Evolutionary conservation across 2,888 invertebrate genomes (phyloP), one percentile per base, ranked within the genome.

Genomic region (Syrista parreyssii): DNA sequence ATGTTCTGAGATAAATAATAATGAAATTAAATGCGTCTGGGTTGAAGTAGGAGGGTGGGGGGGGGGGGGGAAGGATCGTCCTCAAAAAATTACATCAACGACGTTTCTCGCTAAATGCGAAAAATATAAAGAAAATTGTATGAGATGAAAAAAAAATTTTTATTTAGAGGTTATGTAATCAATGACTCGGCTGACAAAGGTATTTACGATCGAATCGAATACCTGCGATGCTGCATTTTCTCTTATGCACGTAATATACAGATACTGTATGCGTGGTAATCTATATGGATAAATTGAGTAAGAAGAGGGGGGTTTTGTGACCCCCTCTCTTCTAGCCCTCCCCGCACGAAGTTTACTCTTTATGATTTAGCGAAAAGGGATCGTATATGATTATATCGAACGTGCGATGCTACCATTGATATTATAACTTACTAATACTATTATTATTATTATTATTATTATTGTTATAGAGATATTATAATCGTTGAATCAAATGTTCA

Each of bases 181-280:
- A 40, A 9, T 1, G 6, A 40, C 6, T 40, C 4, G 15, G 15
- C 15, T 6, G 40, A 15, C 40, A 4, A 40, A 40, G 15, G 15
- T 40, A 40, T 23, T 40, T 2, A 15, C 15, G 40, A 40, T 40
- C 15, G 15, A 40, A 40, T 40, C 0, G 23, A 84, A 85, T 84
- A 79, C 79, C 82, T 81, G 81, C 80, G 83, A 84, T 82, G 83
- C 84, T 84, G 82, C 23, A 55, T 55, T 55, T 55, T 23, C 2
- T 55, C 23, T 23, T 12, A 12, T 15, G 40, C 40, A 40, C 40
- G 40, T 35, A 74, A 79, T 77, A 79, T 76, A 23, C 68, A 74
- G 31, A 36, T 33, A 76, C 40, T 40, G 40, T 23, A 23, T 2
- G 23, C 55, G 23, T 55, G 9, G 6, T 9, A 9, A 3, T 55